Base-by-base conservation (phyloP, 2,888 invertebrate species). In the Parasteatoda lunata region DNA sequence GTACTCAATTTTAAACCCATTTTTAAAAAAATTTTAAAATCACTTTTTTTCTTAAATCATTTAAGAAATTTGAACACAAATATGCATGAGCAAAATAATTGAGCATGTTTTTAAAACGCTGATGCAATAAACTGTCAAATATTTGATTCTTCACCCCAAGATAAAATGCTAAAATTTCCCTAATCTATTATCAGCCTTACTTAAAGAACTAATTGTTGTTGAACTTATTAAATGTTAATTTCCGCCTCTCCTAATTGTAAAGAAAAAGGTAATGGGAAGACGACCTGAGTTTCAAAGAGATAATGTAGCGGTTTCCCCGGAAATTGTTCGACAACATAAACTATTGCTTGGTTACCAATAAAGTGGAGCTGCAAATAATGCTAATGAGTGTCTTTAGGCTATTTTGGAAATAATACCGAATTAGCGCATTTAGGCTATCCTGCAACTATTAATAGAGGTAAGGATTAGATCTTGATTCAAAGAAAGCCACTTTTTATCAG, bases 401-500 rank as follows among this genome's bases (percentile, higher is more conserved):
- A 84, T 77, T 68, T 78, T 77, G 84, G 84, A 84, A 83, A 73
- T 78, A 77, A 51, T 77, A 77, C 83, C 9, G 71, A 77, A 71
- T 71, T 68, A 66, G 73, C 66, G 48, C 72, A 59, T 54, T 71
- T 47, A 52, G 52, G 52, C 51, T 52, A 65, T 13, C 68, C 30
- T 11, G 66, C 68, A 84, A 84, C 78, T 47, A 51, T 45, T 49
- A 48, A 45, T 77, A 73, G 66, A 78, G 72, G 72, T 84, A 77
- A 72, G 72, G 59, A 59, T 47, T 4, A 30, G 30, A 30, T 65
- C 59, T 73, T 68, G 68, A 48, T 54, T 68, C 51, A 49, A 84
- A 68, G 66, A 84, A 84, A n/a, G 48, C 15, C 48, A 30, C 11
- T 30, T n/a, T 66, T 68, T 48, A 77, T 71, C 72, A 73, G 15